Evolutionary conservation across 2,797 vertebrate genomes (phyloP).

Genomic region (Mallotus villosus): DNA sequence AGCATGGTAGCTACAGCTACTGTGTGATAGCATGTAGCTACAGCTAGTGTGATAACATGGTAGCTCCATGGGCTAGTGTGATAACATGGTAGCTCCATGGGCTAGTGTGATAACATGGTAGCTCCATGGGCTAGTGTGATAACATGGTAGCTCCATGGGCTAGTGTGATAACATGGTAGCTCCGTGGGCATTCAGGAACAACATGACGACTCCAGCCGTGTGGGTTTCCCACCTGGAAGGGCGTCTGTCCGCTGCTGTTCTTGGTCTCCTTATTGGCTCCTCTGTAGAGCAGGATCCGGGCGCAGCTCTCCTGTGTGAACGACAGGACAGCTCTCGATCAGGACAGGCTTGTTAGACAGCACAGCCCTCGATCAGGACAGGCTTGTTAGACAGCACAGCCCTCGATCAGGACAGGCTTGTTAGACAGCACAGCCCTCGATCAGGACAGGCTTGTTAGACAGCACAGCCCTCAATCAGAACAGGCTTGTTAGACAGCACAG

Average conservation of each 20-base stretch:
- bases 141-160: too few relatives aligned
- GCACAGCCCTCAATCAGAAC: not conserved
- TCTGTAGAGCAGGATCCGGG: slow-evolving; percentile 87
- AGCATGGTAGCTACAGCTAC: too few relatives aligned
- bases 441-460: not conserved
- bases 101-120: too few relatives aligned
- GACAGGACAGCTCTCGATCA: too few relatives aligned
- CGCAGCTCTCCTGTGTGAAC: slow-evolving; percentile 84
- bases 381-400: not conserved
- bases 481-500: not conserved
- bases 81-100: too few relatives aligned
- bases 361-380: not conserved
- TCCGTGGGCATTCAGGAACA: slow-evolving; percentile 4
- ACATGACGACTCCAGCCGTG: slow-evolving; percentile 31
- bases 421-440: not conserved
- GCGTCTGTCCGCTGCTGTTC: slow-evolving; percentile 88
- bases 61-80: too few relatives aligned
- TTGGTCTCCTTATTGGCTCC: slow-evolving; percentile 90
- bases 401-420: not conserved
- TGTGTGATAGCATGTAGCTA: too few relatives aligned
- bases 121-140: too few relatives aligned
- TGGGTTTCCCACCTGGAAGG: slow-evolving; percentile 82
- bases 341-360: not conserved
- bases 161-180: too few relatives aligned
- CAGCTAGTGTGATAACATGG: too few relatives aligned